Conservation (phyloP, 2,888 invertebrate genomes). For the Polydrusus pterygomalis region DNA sequence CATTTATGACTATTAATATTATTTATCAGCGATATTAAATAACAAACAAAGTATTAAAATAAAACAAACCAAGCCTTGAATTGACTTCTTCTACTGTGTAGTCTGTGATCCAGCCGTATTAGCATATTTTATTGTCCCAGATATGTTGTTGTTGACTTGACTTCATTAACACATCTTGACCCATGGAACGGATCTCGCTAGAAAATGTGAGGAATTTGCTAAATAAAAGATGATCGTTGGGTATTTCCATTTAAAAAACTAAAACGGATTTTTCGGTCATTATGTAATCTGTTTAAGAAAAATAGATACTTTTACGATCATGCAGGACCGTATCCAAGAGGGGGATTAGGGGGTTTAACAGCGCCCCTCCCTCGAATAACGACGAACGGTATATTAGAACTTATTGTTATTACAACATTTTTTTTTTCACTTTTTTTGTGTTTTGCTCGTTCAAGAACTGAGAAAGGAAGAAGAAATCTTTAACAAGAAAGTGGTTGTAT, state of each 20-base stretch:
- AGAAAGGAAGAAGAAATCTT: too few species aligned
- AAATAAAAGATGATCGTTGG: constrained; percentile 5
- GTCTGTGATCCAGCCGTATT: constrained; percentile 4
- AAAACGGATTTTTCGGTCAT: constrained; percentile 12
- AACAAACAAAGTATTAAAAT: too few species aligned
- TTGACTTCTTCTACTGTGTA: not conserved
- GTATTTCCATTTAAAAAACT: constrained; percentile 5
- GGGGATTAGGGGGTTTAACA: too few species aligned
- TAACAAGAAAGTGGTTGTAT: too few species aligned
- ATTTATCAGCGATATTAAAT: too few species aligned
- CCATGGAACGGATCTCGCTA: constrained; percentile 23
- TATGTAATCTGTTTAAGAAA: not conserved
- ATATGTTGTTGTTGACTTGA: constrained; percentile 21
- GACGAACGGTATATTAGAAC: too few species aligned
- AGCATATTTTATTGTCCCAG: constrained; percentile 20
- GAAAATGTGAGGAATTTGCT: constrained; percentile 26
- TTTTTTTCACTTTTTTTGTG: too few species aligned
- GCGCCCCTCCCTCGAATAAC: too few species aligned
- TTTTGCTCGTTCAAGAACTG: too few species aligned
- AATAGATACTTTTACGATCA: constrained; percentile 1
- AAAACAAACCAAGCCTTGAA: not conserved
- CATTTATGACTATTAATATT: too few species aligned
- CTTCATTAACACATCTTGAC: constrained; percentile 1
- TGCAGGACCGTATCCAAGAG: too few species aligned
- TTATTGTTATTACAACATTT: too few species aligned